Conservation (phyloP, 2,888 invertebrate genomes). For the Scaptomyza parva region DNA sequence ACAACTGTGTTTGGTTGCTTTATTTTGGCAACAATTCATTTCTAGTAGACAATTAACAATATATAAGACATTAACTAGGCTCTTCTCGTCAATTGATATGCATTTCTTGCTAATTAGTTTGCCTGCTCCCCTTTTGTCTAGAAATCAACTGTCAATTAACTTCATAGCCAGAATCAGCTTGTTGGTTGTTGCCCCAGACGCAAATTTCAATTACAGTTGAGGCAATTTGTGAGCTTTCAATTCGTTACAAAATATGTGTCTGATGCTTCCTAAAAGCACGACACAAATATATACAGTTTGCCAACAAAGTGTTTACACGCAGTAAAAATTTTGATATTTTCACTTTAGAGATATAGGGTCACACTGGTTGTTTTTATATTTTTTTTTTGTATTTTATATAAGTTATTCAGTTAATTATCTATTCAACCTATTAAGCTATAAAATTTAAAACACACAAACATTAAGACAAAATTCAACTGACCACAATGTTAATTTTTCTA, state of each 20-base stretch:
- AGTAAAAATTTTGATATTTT: too few species aligned
- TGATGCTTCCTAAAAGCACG: constrained; percentile 10
- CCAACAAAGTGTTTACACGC: constrained; percentile 2
- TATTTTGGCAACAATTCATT: not conserved
- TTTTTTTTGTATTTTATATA: too few species aligned
- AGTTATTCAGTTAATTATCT: too few species aligned
- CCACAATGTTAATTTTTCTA: too few species aligned
- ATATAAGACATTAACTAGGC: too few species aligned
- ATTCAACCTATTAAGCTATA: too few species aligned
- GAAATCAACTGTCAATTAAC: constrained; percentile 51
- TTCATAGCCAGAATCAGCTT: constrained; percentile 21
- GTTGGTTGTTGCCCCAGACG: constrained; percentile 12
- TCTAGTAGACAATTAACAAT: not conserved
- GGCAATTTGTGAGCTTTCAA: constrained; percentile 43
- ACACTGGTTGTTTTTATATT: too few species aligned
- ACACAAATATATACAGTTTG: constrained; percentile 14
- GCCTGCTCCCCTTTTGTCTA: not conserved
- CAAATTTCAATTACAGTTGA: constrained; percentile 58
- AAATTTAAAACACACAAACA: too few species aligned
- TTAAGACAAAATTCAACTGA: too few species aligned
- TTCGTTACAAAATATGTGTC: constrained; percentile 56
- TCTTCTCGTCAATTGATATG: not conserved
- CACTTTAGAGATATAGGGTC: too few species aligned
- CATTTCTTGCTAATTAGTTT: constrained; percentile 5
- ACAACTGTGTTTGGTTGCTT: too few species aligned